Conservation (phyloP, 2,888 invertebrate genomes). For the Calameuta filiformis region DNA sequence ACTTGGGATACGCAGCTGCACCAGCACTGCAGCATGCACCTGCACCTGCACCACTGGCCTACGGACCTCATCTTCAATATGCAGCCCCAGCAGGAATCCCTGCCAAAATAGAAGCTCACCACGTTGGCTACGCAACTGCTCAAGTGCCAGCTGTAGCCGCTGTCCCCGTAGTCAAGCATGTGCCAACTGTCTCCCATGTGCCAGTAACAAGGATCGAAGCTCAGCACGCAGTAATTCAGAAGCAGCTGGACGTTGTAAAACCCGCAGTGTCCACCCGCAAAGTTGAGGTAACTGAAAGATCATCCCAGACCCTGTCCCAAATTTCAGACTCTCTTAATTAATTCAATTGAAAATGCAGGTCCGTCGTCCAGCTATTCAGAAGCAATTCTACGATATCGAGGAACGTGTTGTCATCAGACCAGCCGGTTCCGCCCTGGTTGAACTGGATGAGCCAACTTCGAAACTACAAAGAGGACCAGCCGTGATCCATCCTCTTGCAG, state of each 20-base stretch:
- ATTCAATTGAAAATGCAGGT: slow-evolving; percentile 51
- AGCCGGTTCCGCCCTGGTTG: slow-evolving; percentile 72
- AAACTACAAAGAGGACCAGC: slow-evolving; percentile 69
- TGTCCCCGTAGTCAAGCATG: slow-evolving; percentile 58
- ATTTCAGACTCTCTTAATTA: background rate
- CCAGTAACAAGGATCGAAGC: slow-evolving; percentile 67
- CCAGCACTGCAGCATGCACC: slow-evolving; percentile 16
- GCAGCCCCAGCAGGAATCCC: slow-evolving; percentile 39
- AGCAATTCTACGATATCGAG: slow-evolving; percentile 75
- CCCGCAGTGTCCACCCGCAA: slow-evolving; percentile 71
- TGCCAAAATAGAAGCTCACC: slow-evolving; percentile 49
- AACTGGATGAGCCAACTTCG: slow-evolving; percentile 71
- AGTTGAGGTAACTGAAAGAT: slow-evolving; percentile 60
- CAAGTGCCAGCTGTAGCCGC: slow-evolving; percentile 57
- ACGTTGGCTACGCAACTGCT: slow-evolving; percentile 55
- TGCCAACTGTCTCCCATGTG: slow-evolving; percentile 67
- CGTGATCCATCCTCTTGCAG: slow-evolving; percentile 55
- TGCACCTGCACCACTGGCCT: slow-evolving; percentile 20
- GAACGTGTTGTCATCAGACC: slow-evolving; percentile 72
- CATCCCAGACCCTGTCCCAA: background rate
- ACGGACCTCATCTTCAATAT: slow-evolving; percentile 36
- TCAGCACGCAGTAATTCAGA: slow-evolving; percentile 68
- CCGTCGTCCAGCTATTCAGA: slow-evolving; percentile 73
- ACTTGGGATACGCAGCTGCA: slow-evolving; percentile 39
- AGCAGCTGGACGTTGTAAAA: slow-evolving; percentile 71